These are phyloP conservation scores for Cydia amplana DNA, from an alignment of 1,140 invertebrate species.

Conservation along the genomic window DNA sequence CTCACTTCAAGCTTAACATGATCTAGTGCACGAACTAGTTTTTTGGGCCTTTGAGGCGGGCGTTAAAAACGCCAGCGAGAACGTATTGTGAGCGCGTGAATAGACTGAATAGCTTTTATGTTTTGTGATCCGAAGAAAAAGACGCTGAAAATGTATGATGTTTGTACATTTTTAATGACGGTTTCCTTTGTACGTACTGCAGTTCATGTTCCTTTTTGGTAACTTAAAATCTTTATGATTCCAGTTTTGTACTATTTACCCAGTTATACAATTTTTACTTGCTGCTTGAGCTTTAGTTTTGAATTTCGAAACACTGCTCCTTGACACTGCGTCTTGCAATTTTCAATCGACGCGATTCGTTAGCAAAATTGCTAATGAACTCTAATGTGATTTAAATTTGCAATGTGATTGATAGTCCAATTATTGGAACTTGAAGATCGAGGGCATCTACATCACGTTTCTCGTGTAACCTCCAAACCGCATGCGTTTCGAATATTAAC, in stretches of 20 bases:
- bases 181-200: neutral
- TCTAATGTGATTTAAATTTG: neutral
- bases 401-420: neutral
- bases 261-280: neutral
- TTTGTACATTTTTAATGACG: neutral
- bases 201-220: neutral
- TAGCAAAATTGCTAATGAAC: neutral
- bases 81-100: constrained; percentile 6
- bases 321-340: neutral
- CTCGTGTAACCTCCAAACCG: neutral
- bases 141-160: neutral
- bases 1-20: neutral
- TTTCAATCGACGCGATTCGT: neutral
- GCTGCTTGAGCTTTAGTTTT: neutral
- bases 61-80: neutral
- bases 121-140: neutral
- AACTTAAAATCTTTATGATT: too few species aligned
- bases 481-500: constrained; percentile 29
- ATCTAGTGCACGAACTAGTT: constrained; percentile 14
- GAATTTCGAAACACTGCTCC: neutral
- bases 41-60: neutral
- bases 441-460: constrained; percentile 12
- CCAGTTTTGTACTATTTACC: too few species aligned
- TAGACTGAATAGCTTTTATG: neutral
- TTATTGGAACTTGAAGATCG: constrained; percentile 6